Percentiles rank a stretch among this genome's conserved stretches.
Conservation (phyloP, 2,797 vertebrate species). For the Caiman crocodilus region DNA sequence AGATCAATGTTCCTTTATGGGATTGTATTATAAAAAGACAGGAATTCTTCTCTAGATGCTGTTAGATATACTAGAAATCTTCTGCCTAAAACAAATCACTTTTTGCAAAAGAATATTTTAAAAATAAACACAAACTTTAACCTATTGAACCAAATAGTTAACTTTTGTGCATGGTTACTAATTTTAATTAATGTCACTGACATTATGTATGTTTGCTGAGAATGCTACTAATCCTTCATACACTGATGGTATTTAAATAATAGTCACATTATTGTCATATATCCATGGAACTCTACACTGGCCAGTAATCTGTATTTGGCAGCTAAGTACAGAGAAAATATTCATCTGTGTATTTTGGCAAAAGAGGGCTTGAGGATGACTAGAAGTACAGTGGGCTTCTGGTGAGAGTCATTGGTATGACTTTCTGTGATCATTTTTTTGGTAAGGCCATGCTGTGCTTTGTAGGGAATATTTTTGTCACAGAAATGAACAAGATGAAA, state of each 20-base stretch:
- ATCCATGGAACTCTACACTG: background rate
- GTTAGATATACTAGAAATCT: background rate
- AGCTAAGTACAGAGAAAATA: background rate
- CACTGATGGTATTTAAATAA: background rate
- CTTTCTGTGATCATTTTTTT: background rate
- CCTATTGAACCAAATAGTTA: background rate
- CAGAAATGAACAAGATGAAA: background rate
- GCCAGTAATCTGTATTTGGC: background rate
- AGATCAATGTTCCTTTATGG: background rate
- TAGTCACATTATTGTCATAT: background rate
- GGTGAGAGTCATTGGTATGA: background rate
- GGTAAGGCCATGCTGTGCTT: accelerated
- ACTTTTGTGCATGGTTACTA: background rate
- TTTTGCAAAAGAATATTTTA: background rate
- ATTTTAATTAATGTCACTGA: background rate
- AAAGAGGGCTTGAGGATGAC: background rate
- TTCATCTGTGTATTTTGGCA: background rate
- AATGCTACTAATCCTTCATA: background rate
- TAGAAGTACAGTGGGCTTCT: background rate
- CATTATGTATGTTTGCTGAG: background rate
- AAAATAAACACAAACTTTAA: background rate
- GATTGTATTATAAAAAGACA: background rate
- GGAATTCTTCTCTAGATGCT: background rate
- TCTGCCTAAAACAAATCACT: background rate
- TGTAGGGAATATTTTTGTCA: background rate